Conservation (phyloP, 1,140 invertebrate species). For the Leptinotarsa texana region DNA sequence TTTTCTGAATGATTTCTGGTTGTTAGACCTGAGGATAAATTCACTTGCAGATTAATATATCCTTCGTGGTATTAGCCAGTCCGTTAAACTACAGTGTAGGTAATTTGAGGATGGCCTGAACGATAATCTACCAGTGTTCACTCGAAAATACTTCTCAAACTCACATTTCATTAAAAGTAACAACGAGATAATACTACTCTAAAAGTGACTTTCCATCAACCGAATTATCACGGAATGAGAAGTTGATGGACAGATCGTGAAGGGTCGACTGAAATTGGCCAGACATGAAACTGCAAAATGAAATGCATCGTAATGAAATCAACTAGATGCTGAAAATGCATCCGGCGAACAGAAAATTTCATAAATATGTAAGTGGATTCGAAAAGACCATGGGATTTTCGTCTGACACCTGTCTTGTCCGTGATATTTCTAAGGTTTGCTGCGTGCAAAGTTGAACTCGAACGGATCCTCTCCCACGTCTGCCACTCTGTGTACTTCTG, state of each 20-base stretch:
- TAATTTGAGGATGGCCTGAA: no score
- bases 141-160: no score
- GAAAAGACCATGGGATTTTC: neutral
- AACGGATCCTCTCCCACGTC: neutral
- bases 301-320: neutral
- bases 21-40: no score
- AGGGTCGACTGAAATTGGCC: neutral
- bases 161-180: no score
- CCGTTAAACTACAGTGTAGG: no score
- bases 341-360: neutral
- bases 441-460: neutral
- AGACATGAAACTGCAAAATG: neutral
- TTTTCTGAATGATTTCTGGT: no score
- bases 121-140: no score
- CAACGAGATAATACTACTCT: no score
- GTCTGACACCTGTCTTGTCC: neutral
- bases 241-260: neutral
- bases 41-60: no score
- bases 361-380: constrained; percentile 8
- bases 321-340: constrained; percentile 1
- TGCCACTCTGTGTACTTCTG: neutral
- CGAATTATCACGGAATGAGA: neutral
- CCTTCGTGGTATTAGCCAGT: no score
- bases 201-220: no score
- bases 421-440: neutral